A percentile compares a stretch with the other conserved stretches of the same genome.
Conservation (phyloP, 2,797 vertebrate species). For the Sparus aurata region DNA sequence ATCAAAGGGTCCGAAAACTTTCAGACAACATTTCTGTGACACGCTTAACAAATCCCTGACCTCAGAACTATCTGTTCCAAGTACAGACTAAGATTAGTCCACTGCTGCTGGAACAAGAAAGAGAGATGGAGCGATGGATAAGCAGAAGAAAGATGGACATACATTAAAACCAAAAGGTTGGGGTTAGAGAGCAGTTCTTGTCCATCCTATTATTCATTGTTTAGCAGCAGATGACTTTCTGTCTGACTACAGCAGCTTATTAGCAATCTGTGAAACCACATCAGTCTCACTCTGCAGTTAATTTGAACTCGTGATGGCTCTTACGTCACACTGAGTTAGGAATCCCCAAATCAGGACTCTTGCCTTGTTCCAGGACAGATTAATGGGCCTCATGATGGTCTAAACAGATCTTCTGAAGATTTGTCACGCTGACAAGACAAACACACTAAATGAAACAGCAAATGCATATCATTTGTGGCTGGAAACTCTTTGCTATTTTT, state of each 20-base stretch:
- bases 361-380: neutral
- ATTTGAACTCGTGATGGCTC: neutral
- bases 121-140: neutral
- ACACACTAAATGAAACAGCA: neutral
- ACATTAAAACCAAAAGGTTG: neutral
- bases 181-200: neutral
- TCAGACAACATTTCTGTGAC: constrained; percentile 49
- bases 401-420: neutral
- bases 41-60: constrained; percentile 42
- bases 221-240: neutral
- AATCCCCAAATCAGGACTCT: too few species aligned
- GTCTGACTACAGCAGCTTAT: too few species aligned
- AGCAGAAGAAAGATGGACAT: neutral
- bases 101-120: constrained; percentile 16
- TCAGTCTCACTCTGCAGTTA: neutral
- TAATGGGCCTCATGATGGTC: neutral
- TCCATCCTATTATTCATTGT: neutral
- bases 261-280: too few species aligned
- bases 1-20: constrained; percentile 48
- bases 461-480: neutral
- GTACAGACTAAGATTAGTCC: constrained; percentile 55
- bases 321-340: neutral
- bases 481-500: constrained; percentile 1
- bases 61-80: constrained; percentile 49
- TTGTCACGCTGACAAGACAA: neutral